Evolutionary conservation across 2,888 invertebrate genomes (phyloP), one percentile per base, ranked within the genome.

Genomic region (Trachelus tabidus): DNA sequence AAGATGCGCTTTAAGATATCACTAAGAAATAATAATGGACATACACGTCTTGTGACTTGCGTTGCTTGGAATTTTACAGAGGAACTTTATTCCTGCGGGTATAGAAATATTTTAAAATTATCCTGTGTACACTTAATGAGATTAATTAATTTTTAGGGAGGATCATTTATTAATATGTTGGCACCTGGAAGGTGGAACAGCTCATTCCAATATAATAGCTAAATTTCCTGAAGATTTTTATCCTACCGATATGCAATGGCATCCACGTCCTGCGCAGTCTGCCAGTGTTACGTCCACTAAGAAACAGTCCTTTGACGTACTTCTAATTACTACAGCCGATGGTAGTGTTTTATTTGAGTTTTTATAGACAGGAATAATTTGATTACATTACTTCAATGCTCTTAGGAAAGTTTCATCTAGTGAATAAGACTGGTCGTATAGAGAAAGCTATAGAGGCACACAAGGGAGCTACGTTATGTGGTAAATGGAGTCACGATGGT

Each of bases 401-500:
- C 81, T 30, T 75, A 95, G 95, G 94, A 69, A 96, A 96, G 91
- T 97, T 97, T 90, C 95, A 98, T 88, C 95, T 99, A 79, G 93
- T 99, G 31, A 97, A 96, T 87, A 96, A 96, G 89, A 96, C 95
- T 86, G 99, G 98, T 0, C 94, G 98, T 37, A 95, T 98, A 78
- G 99, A 99, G 91, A 97, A 98, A 90, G 96, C 94, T 82, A 96
- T 99, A 0, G 96, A 97, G 71, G 99, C 98, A 31, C 99, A 99
- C 90, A 95, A 96, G 89, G 95, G 98, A 1, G 98, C 99, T 15
- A 96, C 98, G 79, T 93, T 98, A 34, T 94, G 95, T 75, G 97
- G 97, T 1, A 95, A 96, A 87, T 99, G 99, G 99, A 98, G 97
- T 91, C 96, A 96, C 77, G 99, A 99, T 92, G 99, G 98, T 4